Evolutionary conservation across 2,888 invertebrate genomes (phyloP).

Genomic region (Pollenia angustigena): DNA sequence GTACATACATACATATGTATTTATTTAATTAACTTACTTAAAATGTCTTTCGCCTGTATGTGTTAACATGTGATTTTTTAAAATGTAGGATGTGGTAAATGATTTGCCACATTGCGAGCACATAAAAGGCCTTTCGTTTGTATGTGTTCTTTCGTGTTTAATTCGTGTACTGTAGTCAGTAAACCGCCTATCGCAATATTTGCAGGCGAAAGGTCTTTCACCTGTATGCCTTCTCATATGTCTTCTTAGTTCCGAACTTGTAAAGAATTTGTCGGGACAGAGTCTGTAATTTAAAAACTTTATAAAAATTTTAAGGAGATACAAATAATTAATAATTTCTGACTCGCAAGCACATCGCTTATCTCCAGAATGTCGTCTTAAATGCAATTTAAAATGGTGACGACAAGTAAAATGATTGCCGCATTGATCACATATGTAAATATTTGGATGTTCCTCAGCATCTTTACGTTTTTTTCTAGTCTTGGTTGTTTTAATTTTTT

Average conservation of each 20-base stretch:
- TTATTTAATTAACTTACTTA: constrained; percentile 72
- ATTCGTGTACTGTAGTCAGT: constrained; percentile 80
- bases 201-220: constrained; percentile 79
- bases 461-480: constrained; percentile 46
- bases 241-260: constrained; percentile 79
- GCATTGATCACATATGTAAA: constrained; percentile 80
- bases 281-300: constrained; percentile 72
- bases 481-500: constrained; percentile 16
- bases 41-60: constrained; percentile 81
- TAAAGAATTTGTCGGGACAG: constrained; percentile 79
- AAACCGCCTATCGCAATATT: constrained; percentile 79
- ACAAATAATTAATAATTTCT: constrained; percentile 52
- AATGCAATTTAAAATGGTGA: constrained; percentile 79
- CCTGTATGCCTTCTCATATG: constrained; percentile 81
- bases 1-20: not conserved
- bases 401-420: constrained; percentile 79
- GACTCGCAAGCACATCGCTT: constrained; percentile 81
- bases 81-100: constrained; percentile 80
- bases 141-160: constrained; percentile 80
- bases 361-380: constrained; percentile 80
- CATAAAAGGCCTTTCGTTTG: constrained; percentile 80
- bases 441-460: constrained; percentile 41
- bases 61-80: constrained; percentile 80
- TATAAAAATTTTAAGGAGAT: not conserved
- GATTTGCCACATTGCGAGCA: constrained; percentile 79